These are phyloP conservation scores for Sinocyclocheilus grahami DNA, from an alignment of 2,113 vertebrate species.

Conservation along the genomic window DNA sequence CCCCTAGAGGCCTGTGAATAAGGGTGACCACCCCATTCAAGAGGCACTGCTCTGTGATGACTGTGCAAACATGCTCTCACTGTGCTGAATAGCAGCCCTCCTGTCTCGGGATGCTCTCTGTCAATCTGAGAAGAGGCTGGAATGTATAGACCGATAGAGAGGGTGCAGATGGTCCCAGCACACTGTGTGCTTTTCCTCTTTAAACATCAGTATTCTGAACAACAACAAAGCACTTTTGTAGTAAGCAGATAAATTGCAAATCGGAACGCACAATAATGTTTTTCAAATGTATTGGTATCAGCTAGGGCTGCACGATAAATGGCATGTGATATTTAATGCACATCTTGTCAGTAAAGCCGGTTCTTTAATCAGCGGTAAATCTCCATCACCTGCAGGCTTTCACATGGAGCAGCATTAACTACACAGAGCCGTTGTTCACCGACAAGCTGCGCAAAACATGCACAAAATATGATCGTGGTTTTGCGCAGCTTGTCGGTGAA, in stretches of 20 bases:
- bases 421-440: too few relatives aligned
- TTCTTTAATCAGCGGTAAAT: too few relatives aligned
- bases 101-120: slow-evolving; percentile 32
- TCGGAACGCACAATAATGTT: neutral
- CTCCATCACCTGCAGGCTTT: too few relatives aligned
- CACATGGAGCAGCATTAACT: too few relatives aligned
- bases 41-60: slow-evolving; percentile 29
- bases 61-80: slow-evolving; percentile 41
- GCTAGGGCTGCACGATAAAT: too few relatives aligned
- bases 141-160: slow-evolving; percentile 3
- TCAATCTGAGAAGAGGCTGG: slow-evolving; percentile 17
- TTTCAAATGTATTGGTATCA: neutral
- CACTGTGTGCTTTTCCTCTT: slow-evolving; percentile 1
- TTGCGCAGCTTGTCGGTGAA: too few relatives aligned
- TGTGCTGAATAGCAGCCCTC: slow-evolving; percentile 26
- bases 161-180: slow-evolving; percentile 9
- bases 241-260: slow-evolving; percentile 6
- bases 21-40: slow-evolving; percentile 32
- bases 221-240: neutral
- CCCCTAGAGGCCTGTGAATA: slow-evolving; percentile 16
- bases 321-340: too few relatives aligned
- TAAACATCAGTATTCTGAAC: slow-evolving; percentile 7
- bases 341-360: too few relatives aligned
- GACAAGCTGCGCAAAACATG: too few relatives aligned
- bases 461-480: too few relatives aligned